phyloP scores from a whole-genome alignment of 92 coral and sea anemone species.

The Umimayanthus kanabou region DNA sequence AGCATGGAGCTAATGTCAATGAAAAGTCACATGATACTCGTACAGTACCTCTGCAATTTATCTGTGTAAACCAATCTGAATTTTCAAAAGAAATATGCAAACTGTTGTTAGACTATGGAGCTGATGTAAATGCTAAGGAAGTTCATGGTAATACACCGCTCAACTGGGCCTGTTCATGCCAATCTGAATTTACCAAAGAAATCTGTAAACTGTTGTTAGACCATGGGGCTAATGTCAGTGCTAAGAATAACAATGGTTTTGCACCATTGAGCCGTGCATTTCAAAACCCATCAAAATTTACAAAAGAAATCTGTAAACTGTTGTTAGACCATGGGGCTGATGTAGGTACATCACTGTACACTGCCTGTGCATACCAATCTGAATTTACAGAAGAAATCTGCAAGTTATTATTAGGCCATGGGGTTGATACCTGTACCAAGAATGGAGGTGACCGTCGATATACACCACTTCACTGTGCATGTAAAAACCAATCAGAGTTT shows the following conservation, averaged over 20 bases:
- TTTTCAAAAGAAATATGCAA: neutral
- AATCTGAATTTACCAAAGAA: neutral
- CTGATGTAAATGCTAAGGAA: neutral
- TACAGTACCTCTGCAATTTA: no score
- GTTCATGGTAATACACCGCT: neutral
- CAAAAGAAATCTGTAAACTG: neutral
- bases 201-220: neutral
- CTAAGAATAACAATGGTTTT: neutral
- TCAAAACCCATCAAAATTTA: neutral
- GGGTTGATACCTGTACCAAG: neutral
- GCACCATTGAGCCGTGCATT: neutral
- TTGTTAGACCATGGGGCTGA: no score
- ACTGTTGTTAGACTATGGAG: neutral
- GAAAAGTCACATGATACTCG: no score
- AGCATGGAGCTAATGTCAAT: no score
- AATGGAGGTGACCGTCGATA: neutral
- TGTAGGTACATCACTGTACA: no score
- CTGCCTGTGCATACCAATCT: no score
- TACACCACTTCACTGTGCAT: neutral
- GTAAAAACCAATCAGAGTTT: neutral
- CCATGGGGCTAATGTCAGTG: neutral
- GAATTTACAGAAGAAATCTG: neutral
- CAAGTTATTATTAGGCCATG: neutral
- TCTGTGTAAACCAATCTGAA: neutral
- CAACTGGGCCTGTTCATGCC: neutral